Evolutionary conservation across 1,140 invertebrate species (phyloP), one percentile per base, ranked within the genome.

Genomic region (Cydia fagiglandana): DNA sequence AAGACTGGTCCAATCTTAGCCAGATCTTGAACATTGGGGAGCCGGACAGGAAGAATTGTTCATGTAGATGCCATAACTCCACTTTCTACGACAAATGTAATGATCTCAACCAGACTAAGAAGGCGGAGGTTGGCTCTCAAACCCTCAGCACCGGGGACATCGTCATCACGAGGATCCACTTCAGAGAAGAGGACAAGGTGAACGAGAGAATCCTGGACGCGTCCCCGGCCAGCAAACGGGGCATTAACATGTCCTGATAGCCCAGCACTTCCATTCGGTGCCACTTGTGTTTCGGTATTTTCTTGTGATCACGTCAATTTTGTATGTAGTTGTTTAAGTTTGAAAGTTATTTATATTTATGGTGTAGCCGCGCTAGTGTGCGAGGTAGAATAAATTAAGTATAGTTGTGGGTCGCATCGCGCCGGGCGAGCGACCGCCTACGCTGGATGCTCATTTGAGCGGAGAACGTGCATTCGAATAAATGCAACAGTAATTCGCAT

Each of bases 71-170:
- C 91, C 94, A 94, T 89, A 92, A 87, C 45, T 80, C 84, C 38
- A 83, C 77, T 78, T 84, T 81, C 76, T 86, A 91, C 66, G 85
- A 92, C n/a, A 90, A 87, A 75, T 92, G 91, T 81, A 91, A 93
- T 79, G 91, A 93, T 91, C 79, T 90, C 88, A 85, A 81, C 86
- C 86, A 94, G 89, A 84, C 86, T 82, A 84, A 93, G 84, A 87
- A 89, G 76, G 77, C 79, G 5, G 91, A 92, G 84, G 95, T 95
- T 30, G 95, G 94, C 30, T 96, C 96, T 75, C 97, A 98, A 90
- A 98, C 97, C 2, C 91, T 98, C 15, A 98, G 97, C 84, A 98
- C 97, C n/a, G 97, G 97, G 73, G 97, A 98, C 89, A 97, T 98
- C 87, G 97, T 98, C 30, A 97, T 98, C 79, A 98, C 97, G 66